Percentiles rank a stretch among this genome's conserved stretches.
Conservation (phyloP, 53 echinoderm and acorn worm genomes). For the Glandiceps talaboti region DNA sequence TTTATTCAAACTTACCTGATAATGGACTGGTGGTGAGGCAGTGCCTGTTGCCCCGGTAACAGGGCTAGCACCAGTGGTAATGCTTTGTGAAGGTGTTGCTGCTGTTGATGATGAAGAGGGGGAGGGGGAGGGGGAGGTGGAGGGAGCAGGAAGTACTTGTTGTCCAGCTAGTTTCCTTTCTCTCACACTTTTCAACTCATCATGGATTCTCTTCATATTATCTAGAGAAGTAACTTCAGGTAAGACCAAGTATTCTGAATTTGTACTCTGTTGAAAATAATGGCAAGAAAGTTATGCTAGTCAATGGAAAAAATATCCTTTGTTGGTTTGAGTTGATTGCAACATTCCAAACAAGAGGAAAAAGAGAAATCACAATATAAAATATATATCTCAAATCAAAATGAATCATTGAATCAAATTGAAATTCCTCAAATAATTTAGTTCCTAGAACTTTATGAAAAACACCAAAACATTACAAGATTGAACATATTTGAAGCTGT, state of each 20-base stretch:
- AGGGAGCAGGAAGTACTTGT: background rate
- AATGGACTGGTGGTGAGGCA: background rate
- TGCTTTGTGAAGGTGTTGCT: background rate
- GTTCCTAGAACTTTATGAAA: no score
- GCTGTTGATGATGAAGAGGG: background rate
- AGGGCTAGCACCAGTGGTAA: background rate
- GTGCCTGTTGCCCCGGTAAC: background rate
- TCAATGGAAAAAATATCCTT: no score
- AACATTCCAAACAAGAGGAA: no score
- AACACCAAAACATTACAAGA: no score
- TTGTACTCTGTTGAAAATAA: background rate
- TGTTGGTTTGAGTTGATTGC: no score
- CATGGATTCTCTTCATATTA: background rate
- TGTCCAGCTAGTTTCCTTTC: background rate
- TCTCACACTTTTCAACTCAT: background rate
- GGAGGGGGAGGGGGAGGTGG: background rate
- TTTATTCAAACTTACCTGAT: background rate
- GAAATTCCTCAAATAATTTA: no score
- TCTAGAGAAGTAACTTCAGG: background rate
- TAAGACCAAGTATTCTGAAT: background rate
- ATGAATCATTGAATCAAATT: no score
- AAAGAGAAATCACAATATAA: no score
- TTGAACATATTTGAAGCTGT: no score
- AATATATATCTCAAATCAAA: no score
- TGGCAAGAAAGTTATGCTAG: slow-evolving; percentile 22